Evolutionary conservation across 2,888 invertebrate species (phyloP).

Genomic region (Plebejus anna): DNA sequence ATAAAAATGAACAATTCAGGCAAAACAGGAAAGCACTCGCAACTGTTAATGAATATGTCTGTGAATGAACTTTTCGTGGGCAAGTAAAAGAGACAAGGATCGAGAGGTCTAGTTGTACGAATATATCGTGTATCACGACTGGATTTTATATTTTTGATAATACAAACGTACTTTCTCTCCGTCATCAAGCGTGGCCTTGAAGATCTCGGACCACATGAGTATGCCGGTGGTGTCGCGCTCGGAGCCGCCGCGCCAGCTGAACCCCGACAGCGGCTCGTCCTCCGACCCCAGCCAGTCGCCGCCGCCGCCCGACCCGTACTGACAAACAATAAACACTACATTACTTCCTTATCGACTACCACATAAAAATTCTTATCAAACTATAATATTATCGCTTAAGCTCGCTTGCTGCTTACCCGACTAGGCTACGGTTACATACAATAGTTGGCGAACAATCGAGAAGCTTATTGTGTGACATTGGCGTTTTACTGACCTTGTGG

Average conservation of each 20-base stretch:
- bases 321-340: constrained; percentile 45
- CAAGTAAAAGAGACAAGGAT: too few relatives aligned
- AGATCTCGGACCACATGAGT: constrained; percentile 97
- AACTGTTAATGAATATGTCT: too few relatives aligned
- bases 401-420: neutral
- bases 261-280: constrained; percentile 90
- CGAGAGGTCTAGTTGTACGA: too few relatives aligned
- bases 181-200: constrained; percentile 85
- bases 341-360: neutral
- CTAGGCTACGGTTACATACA: neutral
- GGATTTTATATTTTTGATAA: too few relatives aligned
- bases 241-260: constrained; percentile 97
- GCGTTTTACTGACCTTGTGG: constrained; percentile 82
- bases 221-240: constrained; percentile 98
- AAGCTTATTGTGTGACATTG: neutral
- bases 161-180: constrained; percentile 84
- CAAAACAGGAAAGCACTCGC: too few relatives aligned
- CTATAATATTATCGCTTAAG: neutral
- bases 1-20: too few relatives aligned
- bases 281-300: constrained; percentile 92
- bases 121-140: too few relatives aligned
- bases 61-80: too few relatives aligned
- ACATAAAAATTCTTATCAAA: too few relatives aligned
- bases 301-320: constrained; percentile 76
- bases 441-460: neutral